Base-by-base conservation (phyloP, 2,888 invertebrate genomes). In the Polydrusus tereticollis region DNA sequence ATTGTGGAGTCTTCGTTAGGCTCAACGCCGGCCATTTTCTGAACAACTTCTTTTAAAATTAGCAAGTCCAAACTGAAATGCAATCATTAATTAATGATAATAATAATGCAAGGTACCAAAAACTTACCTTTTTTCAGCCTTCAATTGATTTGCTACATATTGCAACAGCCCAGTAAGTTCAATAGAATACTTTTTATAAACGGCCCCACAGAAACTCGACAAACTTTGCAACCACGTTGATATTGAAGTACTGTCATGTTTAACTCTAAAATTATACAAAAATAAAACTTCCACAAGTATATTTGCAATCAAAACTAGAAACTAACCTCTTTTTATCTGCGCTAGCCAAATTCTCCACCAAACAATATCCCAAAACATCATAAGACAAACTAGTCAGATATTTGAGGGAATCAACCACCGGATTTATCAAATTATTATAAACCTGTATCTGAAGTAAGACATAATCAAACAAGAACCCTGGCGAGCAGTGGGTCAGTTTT, bases 1-100 rank as follows among this genome's bases (percentile, higher is more conserved):
- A 93, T 89, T 0, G 99, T 99, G 89, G 98, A 93, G 86, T 98
- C 98, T 84, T 98, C 97, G 0, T 94, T 94, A 0, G 98, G 94
- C 86, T 99, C 99, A 66, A 99, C 96, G 0, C 99, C 99, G 0
- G 98, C 96, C 99, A 99, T 99, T 88, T 98, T 99, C 86, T 98
- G 97, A 47, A 99, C 96, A 77, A 99, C 94, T 87, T 99, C 99
- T 84, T 98, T 96, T 66, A 99, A 87, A 77, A 99, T 94, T 29
- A 99, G 87, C 79, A 97, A 88, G 87, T 98, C 98, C 88, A 93
- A 91, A 87, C 95, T 93, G 84, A 21, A 23, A 47, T 4, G 12
- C 18, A 43, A 45, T 20, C 20, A 36, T 20, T 50, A 6, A 50
- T 10, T 26, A 26, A 26, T 26, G 3, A 26, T 3, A 26, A 26